These are phyloP conservation scores for Eristalis pertinax DNA, from an alignment of 2,888 invertebrate species.

Conservation along the genomic window DNA sequence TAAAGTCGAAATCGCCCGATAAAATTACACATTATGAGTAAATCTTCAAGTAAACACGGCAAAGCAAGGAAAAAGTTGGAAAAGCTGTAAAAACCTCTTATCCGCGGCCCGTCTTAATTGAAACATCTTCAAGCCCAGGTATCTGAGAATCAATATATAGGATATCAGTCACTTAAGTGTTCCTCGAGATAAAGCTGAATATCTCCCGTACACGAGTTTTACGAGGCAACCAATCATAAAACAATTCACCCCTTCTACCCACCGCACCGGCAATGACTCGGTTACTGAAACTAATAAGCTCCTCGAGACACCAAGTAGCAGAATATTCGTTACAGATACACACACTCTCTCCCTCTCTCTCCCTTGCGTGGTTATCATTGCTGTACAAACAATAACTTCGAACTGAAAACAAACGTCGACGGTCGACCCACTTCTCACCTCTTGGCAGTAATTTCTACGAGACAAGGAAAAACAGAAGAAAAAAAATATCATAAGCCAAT, in stretches of 20 bases:
- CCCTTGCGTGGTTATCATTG: constrained; percentile 40
- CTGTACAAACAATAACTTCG: constrained; percentile 60
- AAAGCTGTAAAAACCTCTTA: neutral
- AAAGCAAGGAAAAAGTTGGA: neutral
- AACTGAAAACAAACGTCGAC: constrained; percentile 53
- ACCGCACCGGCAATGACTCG: neutral
- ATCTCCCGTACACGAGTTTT: constrained; percentile 12
- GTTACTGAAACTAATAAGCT: constrained; percentile 40
- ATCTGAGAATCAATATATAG: constrained; percentile 35
- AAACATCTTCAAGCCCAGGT: constrained; percentile 23
- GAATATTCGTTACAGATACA: constrained; percentile 26
- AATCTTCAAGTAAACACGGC: neutral
- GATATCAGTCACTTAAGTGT: constrained; percentile 37
- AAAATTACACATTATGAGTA: neutral
- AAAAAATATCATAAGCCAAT: neutral
- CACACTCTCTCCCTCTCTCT: neutral
- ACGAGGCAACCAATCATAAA: constrained; percentile 43
- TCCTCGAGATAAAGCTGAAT: constrained; percentile 31
- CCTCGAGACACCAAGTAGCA: neutral
- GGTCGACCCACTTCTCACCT: constrained; percentile 18
- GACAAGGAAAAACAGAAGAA: neutral
- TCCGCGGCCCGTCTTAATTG: constrained; percentile 15
- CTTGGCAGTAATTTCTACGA: neutral
- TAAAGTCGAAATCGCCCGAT: neutral
- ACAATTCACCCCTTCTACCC: neutral